Evolutionary conservation across 2,113 vertebrate genomes (phyloP).

Genomic region (Oplegnathus fasciatus): DNA sequence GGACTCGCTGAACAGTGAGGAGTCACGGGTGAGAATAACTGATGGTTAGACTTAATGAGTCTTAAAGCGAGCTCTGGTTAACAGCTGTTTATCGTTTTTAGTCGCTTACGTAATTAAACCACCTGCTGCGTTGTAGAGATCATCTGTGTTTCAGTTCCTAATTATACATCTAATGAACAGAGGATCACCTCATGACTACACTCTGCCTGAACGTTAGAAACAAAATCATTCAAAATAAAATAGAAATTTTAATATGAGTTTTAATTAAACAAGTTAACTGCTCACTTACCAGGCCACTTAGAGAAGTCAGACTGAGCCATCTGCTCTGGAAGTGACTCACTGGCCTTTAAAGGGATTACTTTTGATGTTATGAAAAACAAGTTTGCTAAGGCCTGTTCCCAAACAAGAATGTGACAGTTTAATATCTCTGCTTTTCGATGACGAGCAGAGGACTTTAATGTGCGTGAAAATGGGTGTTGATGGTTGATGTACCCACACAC

Average conservation of each 20-base stretch:
- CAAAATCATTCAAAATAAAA: no score
- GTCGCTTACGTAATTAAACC: background rate
- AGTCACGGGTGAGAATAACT: conserved; percentile 81
- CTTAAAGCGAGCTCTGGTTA: background rate
- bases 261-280: background rate
- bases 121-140: background rate
- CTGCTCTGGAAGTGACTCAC: background rate
- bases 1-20: conserved; percentile 76
- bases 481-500: background rate
- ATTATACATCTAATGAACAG: background rate
- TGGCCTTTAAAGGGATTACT: background rate
- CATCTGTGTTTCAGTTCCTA: background rate
- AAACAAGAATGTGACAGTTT: conserved; percentile 23
- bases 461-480: conserved; percentile 15
- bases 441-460: background rate
- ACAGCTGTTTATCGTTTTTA: background rate
- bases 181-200: background rate
- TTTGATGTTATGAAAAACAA: background rate
- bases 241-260: no score
- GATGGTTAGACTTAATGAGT: background rate
- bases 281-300: background rate
- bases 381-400: background rate
- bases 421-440: background rate
- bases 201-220: background rate
- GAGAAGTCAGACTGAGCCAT: background rate